A percentile compares a stretch with the other conserved stretches of the same genome.
Conservation (phyloP, 1,140 invertebrate genomes). For the Patella vulgata region DNA sequence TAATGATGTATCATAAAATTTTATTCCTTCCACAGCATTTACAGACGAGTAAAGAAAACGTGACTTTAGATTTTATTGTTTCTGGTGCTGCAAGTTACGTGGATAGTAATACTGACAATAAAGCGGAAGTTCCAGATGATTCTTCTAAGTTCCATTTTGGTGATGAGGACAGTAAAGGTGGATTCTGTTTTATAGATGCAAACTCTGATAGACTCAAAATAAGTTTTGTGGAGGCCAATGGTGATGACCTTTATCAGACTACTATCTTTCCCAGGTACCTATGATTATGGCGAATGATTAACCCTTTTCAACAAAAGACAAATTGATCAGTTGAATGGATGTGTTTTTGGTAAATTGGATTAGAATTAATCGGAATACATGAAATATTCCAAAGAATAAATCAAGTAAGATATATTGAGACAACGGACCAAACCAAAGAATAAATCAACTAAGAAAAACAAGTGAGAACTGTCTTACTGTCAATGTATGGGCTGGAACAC, state of each 20-base stretch:
- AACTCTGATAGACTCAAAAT: conserved; percentile 59
- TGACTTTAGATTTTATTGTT: conserved; percentile 64
- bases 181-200: conserved; percentile 61
- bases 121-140: conserved; percentile 49
- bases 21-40: conserved; percentile 56
- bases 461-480: too few species aligned
- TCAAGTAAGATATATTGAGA: too few species aligned
- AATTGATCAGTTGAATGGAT: too few species aligned
- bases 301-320: too few species aligned
- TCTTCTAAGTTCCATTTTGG: conserved; percentile 65
- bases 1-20: too few species aligned
- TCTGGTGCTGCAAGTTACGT: conserved; percentile 65
- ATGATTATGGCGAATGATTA: too few species aligned
- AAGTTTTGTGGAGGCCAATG: conserved; percentile 54
- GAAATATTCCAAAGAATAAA: too few species aligned
- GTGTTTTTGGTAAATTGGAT: too few species aligned
- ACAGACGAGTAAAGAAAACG: conserved; percentile 25
- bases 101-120: conserved; percentile 54
- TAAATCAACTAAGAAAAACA: too few species aligned
- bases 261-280: conserved; percentile 19
- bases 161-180: conserved; percentile 56
- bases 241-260: conserved; percentile 26
- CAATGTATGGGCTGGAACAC: too few species aligned
- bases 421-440: too few species aligned
- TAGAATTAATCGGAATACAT: too few species aligned